phyloP scores from a whole-genome alignment of 1,140 invertebrate species.

The Latrodectus geometricus region DNA sequence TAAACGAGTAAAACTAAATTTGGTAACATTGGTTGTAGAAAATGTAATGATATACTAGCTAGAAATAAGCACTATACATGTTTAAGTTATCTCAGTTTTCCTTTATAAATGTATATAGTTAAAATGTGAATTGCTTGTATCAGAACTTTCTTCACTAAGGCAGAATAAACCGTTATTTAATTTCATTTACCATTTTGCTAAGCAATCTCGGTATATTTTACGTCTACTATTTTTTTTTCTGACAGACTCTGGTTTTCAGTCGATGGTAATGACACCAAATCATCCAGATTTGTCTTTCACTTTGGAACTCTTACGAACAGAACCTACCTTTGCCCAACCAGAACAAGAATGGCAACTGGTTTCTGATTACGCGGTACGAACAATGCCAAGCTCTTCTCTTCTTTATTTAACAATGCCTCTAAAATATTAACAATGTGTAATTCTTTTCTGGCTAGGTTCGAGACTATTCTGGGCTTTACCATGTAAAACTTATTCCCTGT shows the following conservation, averaged over 20 bases:
- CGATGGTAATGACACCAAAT: slow-evolving; percentile 66
- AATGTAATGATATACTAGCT: too few relatives aligned
- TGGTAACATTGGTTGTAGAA: background rate
- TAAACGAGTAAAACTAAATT: too few relatives aligned
- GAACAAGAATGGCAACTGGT: slow-evolving; percentile 69
- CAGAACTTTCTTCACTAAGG: too few relatives aligned
- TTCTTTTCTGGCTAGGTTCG: slow-evolving; percentile 64
- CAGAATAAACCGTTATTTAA: too few relatives aligned
- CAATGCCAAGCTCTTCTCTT: too few relatives aligned
- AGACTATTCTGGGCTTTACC: slow-evolving; percentile 70
- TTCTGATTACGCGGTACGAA: slow-evolving; percentile 68
- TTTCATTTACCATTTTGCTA: too few relatives aligned
- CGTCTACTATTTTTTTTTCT: slow-evolving; percentile 22
- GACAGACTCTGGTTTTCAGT: slow-evolving; percentile 64
- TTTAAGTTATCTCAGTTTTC: too few relatives aligned
- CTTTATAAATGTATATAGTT: background rate
- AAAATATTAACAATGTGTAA: background rate
- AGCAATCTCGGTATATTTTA: background rate
- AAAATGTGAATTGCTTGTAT: background rate
- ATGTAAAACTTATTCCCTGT: slow-evolving; percentile 69
- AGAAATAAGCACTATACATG: too few relatives aligned
- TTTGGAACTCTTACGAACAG: slow-evolving; percentile 66
- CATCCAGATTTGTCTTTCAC: slow-evolving; percentile 68
- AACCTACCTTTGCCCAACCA: slow-evolving; percentile 68
- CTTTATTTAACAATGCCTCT: too few relatives aligned